Evolutionary conservation across 2,888 invertebrate genomes (phyloP), one percentile per base, ranked within the genome.

Genomic region (Pheosia tremula): DNA sequence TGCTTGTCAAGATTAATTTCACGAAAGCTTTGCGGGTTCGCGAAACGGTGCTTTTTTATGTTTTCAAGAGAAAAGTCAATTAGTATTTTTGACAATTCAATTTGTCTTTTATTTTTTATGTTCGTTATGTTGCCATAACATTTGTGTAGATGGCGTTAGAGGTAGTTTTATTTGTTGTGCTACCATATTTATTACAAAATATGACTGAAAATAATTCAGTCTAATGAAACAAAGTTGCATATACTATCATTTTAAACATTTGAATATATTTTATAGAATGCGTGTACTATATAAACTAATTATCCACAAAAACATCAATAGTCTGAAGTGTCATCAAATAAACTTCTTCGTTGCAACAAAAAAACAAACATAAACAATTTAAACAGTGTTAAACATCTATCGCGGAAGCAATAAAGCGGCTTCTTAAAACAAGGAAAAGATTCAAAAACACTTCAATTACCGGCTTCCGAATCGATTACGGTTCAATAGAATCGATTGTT

Each of bases 1-100:
- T 90, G 87, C 77, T 56, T 63, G 60, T 63, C 56, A 60, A 67
- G 86, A 88, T 88, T 87, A 87, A 88, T 88, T 83, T 83, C 72
- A 75, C 77, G 67, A 81, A 80, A 81, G 82, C 82, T 75, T 70
- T 63, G 66, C 67, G 78, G 78, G 71, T 71, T 76, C 71, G 61
- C 77, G 77, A 79, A 77, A 75, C 72, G 63, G 38, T 52, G 38
- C 47, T 78, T 74, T 82, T 77, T 80, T 73, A 75, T 68, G 67
- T 81, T 77, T 79, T 68, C 66, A 61, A 62, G 56, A 71, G 62
- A 69, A 69, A 74, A 72, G 68, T 64, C 63, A 56, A 47, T 47
- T 47, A n/a, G 4, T 47, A n/a, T n/a, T n/a, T 5, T 47, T n/a
- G 47, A 47, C 47, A 47, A 4, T 4, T n/a, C n/a, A 24, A 24